phyloP scores from a whole-genome alignment of 30 jellyfish, hydroid and myxozoan species.

The Hydractinia symbiolongicarpus region DNA sequence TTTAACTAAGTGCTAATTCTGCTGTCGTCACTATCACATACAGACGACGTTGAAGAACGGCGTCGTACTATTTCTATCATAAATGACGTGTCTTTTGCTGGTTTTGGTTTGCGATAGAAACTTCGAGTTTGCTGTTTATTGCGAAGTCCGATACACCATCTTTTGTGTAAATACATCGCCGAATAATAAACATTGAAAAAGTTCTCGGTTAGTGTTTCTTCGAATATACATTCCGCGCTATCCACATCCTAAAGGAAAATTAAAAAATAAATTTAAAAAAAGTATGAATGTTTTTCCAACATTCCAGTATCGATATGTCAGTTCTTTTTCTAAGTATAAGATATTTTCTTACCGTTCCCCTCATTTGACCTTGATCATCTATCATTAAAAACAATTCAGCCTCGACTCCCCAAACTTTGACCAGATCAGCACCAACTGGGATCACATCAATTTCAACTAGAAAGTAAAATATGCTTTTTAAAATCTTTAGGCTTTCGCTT shows the following conservation, averaged over 20 bases:
- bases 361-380: constrained; percentile 87
- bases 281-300: too few relatives aligned
- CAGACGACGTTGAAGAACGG: constrained; percentile 84
- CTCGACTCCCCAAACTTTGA: constrained; percentile 93
- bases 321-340: background rate
- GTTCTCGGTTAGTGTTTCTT: constrained; percentile 87
- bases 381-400: constrained; percentile 89
- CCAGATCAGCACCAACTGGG: constrained; percentile 96
- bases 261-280: background rate
- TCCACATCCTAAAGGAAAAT: constrained; percentile 71
- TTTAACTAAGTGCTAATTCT: constrained; percentile 25
- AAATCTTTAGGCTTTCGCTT: too few relatives aligned
- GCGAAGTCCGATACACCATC: constrained; percentile 93
- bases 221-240: constrained; percentile 92
- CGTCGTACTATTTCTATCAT: constrained; percentile 81
- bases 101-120: constrained; percentile 62
- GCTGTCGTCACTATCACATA: constrained; percentile 78
- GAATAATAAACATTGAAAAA: constrained; percentile 83
- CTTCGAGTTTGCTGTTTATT: constrained; percentile 57
- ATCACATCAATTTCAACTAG: constrained; percentile 81
- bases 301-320: too few relatives aligned
- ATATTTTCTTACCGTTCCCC: constrained; percentile 77
- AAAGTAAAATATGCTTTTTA: constrained; percentile 10
- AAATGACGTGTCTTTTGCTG: constrained; percentile 84
- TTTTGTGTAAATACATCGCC: constrained; percentile 81